Base-by-base conservation (phyloP, 2,797 vertebrate species). In the Leptoclinus maculatus region DNA sequence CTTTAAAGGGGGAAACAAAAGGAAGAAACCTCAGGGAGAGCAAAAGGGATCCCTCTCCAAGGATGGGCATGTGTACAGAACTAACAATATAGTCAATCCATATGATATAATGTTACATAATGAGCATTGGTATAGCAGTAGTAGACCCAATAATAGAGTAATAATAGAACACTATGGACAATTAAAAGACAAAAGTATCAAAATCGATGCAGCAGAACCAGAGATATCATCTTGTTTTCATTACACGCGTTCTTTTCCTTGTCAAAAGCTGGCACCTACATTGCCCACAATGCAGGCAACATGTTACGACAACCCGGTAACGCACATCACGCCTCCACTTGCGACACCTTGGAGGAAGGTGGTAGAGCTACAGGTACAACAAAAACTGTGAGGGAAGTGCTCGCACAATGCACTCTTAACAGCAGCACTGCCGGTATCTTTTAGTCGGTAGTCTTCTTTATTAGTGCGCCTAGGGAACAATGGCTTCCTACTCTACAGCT, bases 311-410 rank as follows among this genome's bases (percentile, higher is more conserved):
- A 74, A 47, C 64, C 38, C 3, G 6, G 57, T 56, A 63, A 27
- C 17, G 14, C 54, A 56, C 43, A 66, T 84, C 67, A 64, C 76
- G 79, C 39, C 66, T 41, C 66, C 60, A 66, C 74, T 60, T 74
- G 76, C 16, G 41, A 83, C 41, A 66, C 39, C 54, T 63, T 21
- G 1, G 51, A 63, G 45, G 43, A 57, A 65, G 29, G 38, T 58
- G 78, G 21, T 19, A 27, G 49, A 85, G 71, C 62, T 65, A 41
- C 73, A 39, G 64, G 38, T 74, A 63, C 64, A 70, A 72, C 5
- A 27, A 3, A 39, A 63, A 21, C 63, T 68, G 79, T 54, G 66
- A 79, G 67, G 45, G 47, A 69, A 23, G 64, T 66, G 66, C 7
- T 2, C 59, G 70, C 14, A 39, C 71, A 41, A 53, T 47, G 9